These are phyloP conservation scores for Sprattus sprattus DNA, from an alignment of 2,113 vertebrate species.

Conservation along the genomic window DNA sequence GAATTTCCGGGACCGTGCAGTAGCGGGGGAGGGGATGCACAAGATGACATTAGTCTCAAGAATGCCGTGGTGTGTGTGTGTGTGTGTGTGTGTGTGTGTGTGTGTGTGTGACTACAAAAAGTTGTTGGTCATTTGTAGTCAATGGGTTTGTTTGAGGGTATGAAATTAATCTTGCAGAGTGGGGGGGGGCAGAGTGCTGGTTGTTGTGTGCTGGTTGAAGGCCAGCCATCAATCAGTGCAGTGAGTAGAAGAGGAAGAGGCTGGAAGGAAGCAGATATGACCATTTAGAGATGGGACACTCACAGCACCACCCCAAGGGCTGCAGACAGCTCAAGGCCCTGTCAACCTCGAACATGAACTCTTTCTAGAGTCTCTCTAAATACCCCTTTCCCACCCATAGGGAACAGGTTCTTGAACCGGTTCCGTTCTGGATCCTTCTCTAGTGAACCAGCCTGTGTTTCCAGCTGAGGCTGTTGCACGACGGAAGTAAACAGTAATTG, in stretches of 20 bases:
- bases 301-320: neutral
- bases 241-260: neutral
- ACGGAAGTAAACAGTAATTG: too few relatives aligned
- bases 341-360: too few relatives aligned
- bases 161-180: too few relatives aligned
- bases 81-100: constrained; percentile 8
- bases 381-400: too few relatives aligned
- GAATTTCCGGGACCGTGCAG: constrained; percentile 44
- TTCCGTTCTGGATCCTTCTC: too few relatives aligned
- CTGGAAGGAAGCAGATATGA: neutral
- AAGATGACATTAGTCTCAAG: too few relatives aligned
- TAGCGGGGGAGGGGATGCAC: neutral
- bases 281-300: neutral
- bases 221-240: neutral
- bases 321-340: too few relatives aligned
- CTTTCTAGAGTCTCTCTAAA: too few relatives aligned
- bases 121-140: neutral
- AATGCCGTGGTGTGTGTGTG: neutral
- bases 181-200: neutral
- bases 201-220: neutral
- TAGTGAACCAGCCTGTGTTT: too few relatives aligned
- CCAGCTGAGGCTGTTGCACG: too few relatives aligned
- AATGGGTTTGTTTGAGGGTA: neutral
- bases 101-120: neutral
- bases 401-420: too few relatives aligned